These are phyloP conservation scores for Hypotaenidia philippensis DNA, from an alignment of 2,797 vertebrate species.

Conservation along the genomic window DNA sequence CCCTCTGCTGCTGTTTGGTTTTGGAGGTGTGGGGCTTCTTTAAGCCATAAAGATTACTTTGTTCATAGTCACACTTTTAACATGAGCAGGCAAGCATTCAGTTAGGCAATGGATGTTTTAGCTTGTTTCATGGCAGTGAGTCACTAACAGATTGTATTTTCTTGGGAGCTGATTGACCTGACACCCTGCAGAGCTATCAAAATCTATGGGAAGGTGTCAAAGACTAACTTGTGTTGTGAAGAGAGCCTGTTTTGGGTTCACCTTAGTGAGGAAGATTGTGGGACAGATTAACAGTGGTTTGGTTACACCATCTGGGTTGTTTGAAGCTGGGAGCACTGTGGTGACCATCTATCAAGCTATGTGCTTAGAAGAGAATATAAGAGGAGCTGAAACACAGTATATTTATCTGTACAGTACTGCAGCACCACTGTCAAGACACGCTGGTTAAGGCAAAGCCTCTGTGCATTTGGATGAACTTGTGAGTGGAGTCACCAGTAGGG, in stretches of 20 bases:
- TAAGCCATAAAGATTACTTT: neutral
- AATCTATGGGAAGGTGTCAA: constrained; percentile 19
- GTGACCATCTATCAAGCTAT: neutral
- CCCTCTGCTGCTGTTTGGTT: neutral
- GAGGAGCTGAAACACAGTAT: neutral
- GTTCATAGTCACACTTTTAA: neutral
- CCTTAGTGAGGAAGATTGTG: neutral
- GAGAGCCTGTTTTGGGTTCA: neutral
- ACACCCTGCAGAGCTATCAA: neutral
- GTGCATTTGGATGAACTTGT: neutral
- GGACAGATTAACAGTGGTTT: neutral
- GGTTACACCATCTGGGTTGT: neutral
- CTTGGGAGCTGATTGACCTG: constrained; percentile 28
- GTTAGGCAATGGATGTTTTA: constrained; percentile 42
- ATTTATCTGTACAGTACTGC: neutral
- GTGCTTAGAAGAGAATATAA: neutral
- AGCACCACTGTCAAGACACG: neutral
- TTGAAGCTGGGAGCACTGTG: neutral
- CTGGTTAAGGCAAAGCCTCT: neutral
- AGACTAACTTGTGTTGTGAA: neutral
- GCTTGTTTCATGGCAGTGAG: constrained; percentile 37
- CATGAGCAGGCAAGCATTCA: constrained; percentile 13
- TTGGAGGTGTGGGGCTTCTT: neutral
- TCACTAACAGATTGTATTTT: constrained; percentile 55
- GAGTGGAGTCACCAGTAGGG: neutral